These are phyloP conservation scores for Junonia oenone DNA, from an alignment of 2,888 invertebrate genomes.

Conservation along the genomic window DNA sequence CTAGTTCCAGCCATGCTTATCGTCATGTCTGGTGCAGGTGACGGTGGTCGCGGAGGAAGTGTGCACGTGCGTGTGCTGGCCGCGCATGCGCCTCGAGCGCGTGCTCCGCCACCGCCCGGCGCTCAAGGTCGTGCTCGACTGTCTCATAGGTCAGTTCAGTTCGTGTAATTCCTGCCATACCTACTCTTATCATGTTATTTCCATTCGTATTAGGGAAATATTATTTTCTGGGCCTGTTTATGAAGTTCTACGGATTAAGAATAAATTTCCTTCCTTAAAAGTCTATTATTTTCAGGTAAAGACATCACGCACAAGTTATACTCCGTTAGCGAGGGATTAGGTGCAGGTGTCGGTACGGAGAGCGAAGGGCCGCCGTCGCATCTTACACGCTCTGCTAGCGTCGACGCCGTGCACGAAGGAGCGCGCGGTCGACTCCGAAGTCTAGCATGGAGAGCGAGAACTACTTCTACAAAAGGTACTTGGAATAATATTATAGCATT, in stretches of 20 bases:
- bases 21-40: slow-evolving; percentile 79
- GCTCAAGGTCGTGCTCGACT: slow-evolving; percentile 86
- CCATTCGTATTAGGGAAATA: neutral
- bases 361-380: slow-evolving; percentile 60
- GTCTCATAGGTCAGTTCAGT: slow-evolving; percentile 87
- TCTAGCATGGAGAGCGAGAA: slow-evolving; percentile 76
- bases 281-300: slow-evolving; percentile 75
- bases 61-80: slow-evolving; percentile 89
- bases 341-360: slow-evolving; percentile 68
- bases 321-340: slow-evolving; percentile 87
- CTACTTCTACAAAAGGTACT: slow-evolving; percentile 54
- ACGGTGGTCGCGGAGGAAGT: slow-evolving; percentile 88
- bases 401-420: slow-evolving; percentile 89
- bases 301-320: slow-evolving; percentile 92
- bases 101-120: slow-evolving; percentile 86
- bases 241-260: too few relatives aligned
- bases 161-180: too few relatives aligned
- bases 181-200: too few relatives aligned
- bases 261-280: too few relatives aligned
- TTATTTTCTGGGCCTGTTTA: too few relatives aligned
- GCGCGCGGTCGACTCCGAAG: slow-evolving; percentile 87
- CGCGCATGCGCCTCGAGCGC: slow-evolving; percentile 85
- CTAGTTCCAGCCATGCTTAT: too few relatives aligned
- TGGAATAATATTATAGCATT: too few relatives aligned
- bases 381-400: slow-evolving; percentile 85